A percentile compares a stretch with the other conserved stretches of the same genome.
phyloP scores from a whole-genome alignment of 2,888 invertebrate genomes.

The Cremastinae sp. region DNA sequence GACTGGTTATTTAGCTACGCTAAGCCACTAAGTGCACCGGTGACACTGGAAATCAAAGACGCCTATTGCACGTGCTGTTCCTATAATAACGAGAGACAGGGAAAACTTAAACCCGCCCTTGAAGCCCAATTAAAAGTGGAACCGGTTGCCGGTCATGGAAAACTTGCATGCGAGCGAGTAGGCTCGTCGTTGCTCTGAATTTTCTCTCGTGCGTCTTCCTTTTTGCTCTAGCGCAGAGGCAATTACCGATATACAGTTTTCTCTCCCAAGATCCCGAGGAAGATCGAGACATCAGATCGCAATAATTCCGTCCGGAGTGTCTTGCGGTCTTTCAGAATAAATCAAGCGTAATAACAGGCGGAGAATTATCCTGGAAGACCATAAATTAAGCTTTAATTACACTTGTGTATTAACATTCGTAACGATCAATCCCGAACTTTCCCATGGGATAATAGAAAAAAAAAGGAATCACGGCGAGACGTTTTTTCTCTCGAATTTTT shows the following conservation, averaged over 20 bases:
- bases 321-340: slow-evolving; percentile 31
- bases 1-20: not conserved
- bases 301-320: slow-evolving; percentile 30
- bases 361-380: no score
- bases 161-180: slow-evolving; percentile 29
- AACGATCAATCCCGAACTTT: no score
- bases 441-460: no score
- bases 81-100: slow-evolving; percentile 35
- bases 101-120: slow-evolving; percentile 53
- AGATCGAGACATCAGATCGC: slow-evolving; percentile 17
- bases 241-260: slow-evolving; percentile 29
- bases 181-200: slow-evolving; percentile 36
- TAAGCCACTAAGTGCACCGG: slow-evolving; percentile 38
- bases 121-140: slow-evolving; percentile 54
- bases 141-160: slow-evolving; percentile 29
- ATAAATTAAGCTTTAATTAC: no score
- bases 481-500: no score
- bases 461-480: no score
- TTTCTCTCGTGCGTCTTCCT: slow-evolving; percentile 10
- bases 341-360: slow-evolving; percentile 16
- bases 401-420: no score
- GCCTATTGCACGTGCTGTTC: slow-evolving; percentile 21
- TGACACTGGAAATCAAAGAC: slow-evolving; percentile 51
- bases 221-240: not conserved
- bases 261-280: slow-evolving; percentile 13